Evolutionary conservation across 2,113 vertebrate species (phyloP).

Genomic region (Oryzias woworae): DNA sequence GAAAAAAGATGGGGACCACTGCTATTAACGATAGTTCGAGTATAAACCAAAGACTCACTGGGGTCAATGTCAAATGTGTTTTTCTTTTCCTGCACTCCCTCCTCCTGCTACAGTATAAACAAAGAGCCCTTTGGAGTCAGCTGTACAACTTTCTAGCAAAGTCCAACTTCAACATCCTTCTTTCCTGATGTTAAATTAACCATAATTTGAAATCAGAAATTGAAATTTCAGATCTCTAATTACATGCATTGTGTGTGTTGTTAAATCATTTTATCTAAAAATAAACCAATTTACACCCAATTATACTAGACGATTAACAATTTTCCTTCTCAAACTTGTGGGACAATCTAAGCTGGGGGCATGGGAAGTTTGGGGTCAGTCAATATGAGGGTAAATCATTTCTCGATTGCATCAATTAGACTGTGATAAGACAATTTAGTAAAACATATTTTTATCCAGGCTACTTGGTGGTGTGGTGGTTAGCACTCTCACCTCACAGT

Average conservation of each 20-base stretch:
- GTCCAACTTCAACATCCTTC: not conserved
- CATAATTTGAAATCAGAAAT: too few relatives aligned
- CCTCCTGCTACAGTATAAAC: not conserved
- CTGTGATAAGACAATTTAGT: conserved; percentile 9
- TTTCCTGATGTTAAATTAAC: too few relatives aligned
- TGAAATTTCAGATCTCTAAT: not conserved
- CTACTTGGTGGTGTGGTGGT: too few relatives aligned
- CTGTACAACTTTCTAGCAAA: not conserved
- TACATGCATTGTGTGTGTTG: not conserved
- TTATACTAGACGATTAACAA: conserved; percentile 31
- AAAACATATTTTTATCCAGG: not conserved
- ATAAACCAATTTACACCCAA: conserved; percentile 7
- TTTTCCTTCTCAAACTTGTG: conserved; percentile 4
- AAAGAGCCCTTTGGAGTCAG: not conserved
- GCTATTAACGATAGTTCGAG: too few relatives aligned
- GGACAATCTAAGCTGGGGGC: conserved; percentile 14
- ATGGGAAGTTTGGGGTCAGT: conserved; percentile 4
- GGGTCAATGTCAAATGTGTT: not conserved
- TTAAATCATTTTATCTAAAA: conserved; percentile 18
- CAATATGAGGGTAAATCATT: conserved; percentile 1
- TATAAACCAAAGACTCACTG: too few relatives aligned
- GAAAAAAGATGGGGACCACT: too few relatives aligned
- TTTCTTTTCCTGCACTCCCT: not conserved
- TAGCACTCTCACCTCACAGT: too few relatives aligned
- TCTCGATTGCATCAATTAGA: conserved; percentile 3